Percentiles rank a stretch among this genome's conserved stretches.
phyloP scores from a whole-genome alignment of 2,888 invertebrate species.

The Cephus sareptanus region DNA sequence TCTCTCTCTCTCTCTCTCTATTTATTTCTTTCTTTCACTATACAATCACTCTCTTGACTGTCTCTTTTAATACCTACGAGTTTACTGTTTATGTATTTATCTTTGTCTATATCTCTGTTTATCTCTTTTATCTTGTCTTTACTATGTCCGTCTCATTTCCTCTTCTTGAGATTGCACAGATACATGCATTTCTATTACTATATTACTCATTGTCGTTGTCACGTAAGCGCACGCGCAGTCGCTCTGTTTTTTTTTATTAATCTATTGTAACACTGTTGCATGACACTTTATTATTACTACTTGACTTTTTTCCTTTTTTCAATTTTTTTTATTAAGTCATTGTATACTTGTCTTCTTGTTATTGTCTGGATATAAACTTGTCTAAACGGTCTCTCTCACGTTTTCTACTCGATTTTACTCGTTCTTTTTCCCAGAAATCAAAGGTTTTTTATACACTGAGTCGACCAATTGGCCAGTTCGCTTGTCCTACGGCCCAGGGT shows the following conservation, averaged over 20 bases:
- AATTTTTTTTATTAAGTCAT: not conserved
- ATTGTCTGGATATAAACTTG: not conserved
- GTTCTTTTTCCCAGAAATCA: not conserved
- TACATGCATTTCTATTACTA: not conserved
- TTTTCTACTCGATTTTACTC: not conserved
- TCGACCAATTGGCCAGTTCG: not conserved
- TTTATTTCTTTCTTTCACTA: not conserved
- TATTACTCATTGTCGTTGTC: not conserved
- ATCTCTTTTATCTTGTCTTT: not conserved
- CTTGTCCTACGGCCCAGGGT: not conserved
- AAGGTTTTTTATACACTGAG: not conserved
- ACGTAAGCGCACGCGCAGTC: not conserved
- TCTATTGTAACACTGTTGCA: not conserved
- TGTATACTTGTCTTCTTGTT: not conserved
- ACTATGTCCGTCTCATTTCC: not conserved
- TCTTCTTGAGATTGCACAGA: not conserved
- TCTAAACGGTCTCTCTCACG: not conserved
- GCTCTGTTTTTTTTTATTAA: not conserved
- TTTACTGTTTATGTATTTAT: not conserved
- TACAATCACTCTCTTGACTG: slow-evolving; percentile 1
- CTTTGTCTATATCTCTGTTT: not conserved
- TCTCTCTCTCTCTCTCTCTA: slow-evolving; percentile 20
- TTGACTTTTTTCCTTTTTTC: not conserved
- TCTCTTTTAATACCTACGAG: not conserved
- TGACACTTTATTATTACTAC: not conserved